Evolutionary conservation across 2,888 invertebrate genomes (phyloP), one percentile per base, ranked within the genome.

Genomic region (Agapostemon virescens): DNA sequence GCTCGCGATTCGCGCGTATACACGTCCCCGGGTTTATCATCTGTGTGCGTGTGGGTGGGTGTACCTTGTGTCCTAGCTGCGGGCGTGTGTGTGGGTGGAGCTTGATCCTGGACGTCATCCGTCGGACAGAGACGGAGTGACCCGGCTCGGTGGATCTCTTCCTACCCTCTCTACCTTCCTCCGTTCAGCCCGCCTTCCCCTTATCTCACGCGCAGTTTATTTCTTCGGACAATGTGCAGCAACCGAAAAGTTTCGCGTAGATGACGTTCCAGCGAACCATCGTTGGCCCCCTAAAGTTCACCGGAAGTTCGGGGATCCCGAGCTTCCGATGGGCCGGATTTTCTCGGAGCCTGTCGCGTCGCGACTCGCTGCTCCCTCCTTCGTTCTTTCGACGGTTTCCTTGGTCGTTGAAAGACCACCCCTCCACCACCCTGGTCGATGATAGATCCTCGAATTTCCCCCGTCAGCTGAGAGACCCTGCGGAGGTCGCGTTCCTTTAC

Each of bases 21-120:
- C 64, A 67, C n/a, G 38, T 36, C 23, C 49, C 26, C 23, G 11
- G 7, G 49, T 58, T 23, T 52, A 38, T 67, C 49, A 55, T 64
- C 70, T 69, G 69, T 52, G 71, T 52, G 67, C 26, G 33, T 52
- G 63, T 11, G 64, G 74, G 63, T 11, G 64, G 74, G 77, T 61
- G 61, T 77, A 71, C 55, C 69, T 63, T 74, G 81, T 77, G 81
- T 52, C 76, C 68, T 77, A 38, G 77, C 66, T 68, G 82, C 74
- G 75, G 81, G 82, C 83, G 70, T 87, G 81, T 85, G 88, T 82
- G 85, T 84, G 85, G 86, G 86, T 88, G 87, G 84, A 85, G 85
- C 83, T 84, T 84, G 74, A 84, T 88, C 83, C 85, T 83, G 82
- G 74, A 86, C 86, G 87, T 86, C 87, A 87, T 85, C 87, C 87